These are phyloP conservation scores for Pandion haliaetus DNA, from an alignment of 2,113 vertebrate species.

Conservation along the genomic window DNA sequence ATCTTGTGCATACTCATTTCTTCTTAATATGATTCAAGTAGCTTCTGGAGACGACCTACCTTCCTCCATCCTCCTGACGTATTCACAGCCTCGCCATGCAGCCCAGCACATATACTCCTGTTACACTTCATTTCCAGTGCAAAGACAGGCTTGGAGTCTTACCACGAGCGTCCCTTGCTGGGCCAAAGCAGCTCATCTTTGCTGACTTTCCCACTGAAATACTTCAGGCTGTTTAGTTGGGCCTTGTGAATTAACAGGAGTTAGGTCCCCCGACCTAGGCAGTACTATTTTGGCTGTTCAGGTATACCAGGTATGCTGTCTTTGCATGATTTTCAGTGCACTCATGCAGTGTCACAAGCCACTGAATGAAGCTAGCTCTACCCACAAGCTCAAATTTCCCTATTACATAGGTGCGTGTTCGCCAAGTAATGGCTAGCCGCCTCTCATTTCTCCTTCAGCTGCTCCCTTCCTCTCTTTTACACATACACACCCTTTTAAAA, in stretches of 20 bases:
- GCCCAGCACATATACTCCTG: not conserved
- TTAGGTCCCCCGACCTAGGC: not conserved
- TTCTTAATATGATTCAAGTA: not conserved
- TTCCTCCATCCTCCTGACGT: not conserved
- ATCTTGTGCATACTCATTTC: not conserved
- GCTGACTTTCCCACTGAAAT: not conserved
- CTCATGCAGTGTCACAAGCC: not conserved
- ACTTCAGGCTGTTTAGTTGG: not conserved
- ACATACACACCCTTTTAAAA: not conserved
- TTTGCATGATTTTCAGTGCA: not conserved
- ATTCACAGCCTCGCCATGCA: not conserved
- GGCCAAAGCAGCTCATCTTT: not conserved
- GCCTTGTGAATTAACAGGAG: not conserved
- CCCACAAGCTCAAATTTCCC: not conserved
- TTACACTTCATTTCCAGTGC: not conserved
- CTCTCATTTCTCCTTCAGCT: conserved; percentile 24
- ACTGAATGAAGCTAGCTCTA: not conserved
- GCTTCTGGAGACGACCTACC: not conserved
- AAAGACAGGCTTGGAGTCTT: not conserved
- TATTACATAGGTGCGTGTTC: not conserved
- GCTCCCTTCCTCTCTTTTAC: not conserved
- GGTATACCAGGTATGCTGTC: not conserved
- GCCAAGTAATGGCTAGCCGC: not conserved
- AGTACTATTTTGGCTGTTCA: not conserved
- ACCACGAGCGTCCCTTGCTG: not conserved